Conservation (phyloP, 2,797 vertebrate species). For the Gymnothorax javanicus region DNA sequence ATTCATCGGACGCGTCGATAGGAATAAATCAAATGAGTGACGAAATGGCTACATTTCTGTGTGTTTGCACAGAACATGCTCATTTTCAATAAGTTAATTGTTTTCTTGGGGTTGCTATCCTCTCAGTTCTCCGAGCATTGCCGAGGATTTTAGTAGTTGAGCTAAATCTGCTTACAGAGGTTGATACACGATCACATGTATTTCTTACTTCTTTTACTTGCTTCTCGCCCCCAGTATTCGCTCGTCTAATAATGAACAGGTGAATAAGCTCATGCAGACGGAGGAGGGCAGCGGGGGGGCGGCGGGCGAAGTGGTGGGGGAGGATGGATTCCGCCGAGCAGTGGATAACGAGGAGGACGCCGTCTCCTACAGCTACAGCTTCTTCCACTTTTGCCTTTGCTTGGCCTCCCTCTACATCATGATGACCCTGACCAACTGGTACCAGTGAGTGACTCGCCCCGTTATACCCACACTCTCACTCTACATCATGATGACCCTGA, state of each 20-base stretch:
- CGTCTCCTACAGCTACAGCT: slow-evolving; percentile 87
- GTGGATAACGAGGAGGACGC: slow-evolving; percentile 86
- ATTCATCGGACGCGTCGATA: too few relatives aligned
- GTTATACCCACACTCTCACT: neutral
- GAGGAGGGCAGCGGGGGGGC: slow-evolving; percentile 68
- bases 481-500: neutral
- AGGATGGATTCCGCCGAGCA: slow-evolving; percentile 64
- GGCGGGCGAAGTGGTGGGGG: slow-evolving; percentile 22
- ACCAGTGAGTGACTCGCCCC: slow-evolving; percentile 71
- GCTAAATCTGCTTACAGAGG: too few relatives aligned
- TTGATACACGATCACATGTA: too few relatives aligned
- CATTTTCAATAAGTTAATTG: too few relatives aligned
- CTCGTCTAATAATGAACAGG: slow-evolving; percentile 85
- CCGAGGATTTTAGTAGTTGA: too few relatives aligned
- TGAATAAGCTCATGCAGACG: slow-evolving; percentile 89
- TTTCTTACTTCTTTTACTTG: neutral
- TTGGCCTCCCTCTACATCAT: slow-evolving; percentile 91
- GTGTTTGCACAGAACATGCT: too few relatives aligned
- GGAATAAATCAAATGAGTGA: too few relatives aligned
- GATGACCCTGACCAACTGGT: slow-evolving; percentile 98
- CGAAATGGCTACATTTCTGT: too few relatives aligned
- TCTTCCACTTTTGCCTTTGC: slow-evolving; percentile 88
- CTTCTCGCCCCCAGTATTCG: slow-evolving; percentile 72
- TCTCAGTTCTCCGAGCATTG: too few relatives aligned
- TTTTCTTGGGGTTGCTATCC: too few relatives aligned